Conservation (phyloP, 2,113 vertebrate genomes). For the Centrocercus urophasianus region DNA sequence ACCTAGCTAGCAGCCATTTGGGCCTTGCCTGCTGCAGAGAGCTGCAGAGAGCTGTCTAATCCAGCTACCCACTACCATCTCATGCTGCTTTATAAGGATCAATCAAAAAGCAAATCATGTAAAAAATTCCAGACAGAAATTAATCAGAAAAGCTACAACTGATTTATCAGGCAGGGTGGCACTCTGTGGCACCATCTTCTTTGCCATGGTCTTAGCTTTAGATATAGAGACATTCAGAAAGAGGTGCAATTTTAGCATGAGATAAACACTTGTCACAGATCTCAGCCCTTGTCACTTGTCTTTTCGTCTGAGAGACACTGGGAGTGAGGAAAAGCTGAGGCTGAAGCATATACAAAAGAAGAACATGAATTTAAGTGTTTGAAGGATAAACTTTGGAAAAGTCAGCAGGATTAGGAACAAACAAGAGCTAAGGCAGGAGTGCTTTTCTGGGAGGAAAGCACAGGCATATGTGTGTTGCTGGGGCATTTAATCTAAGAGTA, state of each 20-base stretch:
- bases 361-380: neutral
- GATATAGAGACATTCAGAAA: neutral
- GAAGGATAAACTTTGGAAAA: neutral
- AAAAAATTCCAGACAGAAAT: neutral
- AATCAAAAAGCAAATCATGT: neutral
- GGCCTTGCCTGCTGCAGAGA: neutral
- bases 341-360: neutral
- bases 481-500: neutral
- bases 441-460: neutral
- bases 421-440: neutral
- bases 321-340: neutral
- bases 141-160: neutral
- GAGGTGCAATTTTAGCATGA: neutral
- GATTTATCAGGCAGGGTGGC: neutral
- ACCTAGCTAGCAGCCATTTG: neutral
- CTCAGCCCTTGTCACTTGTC: fast-evolving
- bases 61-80: fast-evolving
- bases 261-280: fast-evolving
- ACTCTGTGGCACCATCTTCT: fast-evolving
- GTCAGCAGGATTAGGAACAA: neutral
- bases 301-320: neutral
- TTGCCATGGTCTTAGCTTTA: neutral
- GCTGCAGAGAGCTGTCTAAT: neutral
- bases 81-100: neutral
- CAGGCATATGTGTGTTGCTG: neutral